Evolutionary conservation across 2,113 vertebrate genomes (phyloP).

Genomic region (Picathartes gymnocephalus): DNA sequence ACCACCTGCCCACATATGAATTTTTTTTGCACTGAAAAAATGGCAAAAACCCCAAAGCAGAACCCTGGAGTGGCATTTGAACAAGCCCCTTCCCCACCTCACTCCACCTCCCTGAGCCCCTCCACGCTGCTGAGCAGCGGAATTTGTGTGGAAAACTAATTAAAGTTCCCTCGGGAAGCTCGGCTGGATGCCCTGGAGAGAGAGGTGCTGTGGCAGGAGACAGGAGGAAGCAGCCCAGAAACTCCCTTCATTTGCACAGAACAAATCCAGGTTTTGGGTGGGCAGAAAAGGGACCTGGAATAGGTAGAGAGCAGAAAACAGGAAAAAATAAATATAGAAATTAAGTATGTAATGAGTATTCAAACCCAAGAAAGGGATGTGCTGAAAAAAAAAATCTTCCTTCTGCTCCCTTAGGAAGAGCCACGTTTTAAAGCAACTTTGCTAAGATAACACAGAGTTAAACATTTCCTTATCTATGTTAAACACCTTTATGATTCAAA

Average conservation of each 20-base stretch:
- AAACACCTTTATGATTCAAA: conserved; percentile 55
- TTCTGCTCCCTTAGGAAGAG: conserved; percentile 18
- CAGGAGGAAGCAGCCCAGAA: neutral
- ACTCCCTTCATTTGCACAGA: neutral
- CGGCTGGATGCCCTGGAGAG: neutral
- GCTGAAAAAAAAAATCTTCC: neutral
- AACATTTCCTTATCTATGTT: conserved; percentile 50
- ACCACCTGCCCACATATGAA: neutral
- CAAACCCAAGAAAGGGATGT: neutral
- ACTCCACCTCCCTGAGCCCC: neutral
- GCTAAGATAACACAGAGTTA: conserved; percentile 10
- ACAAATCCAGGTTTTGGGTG: neutral
- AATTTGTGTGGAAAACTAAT: neutral
- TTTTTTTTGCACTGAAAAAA: neutral
- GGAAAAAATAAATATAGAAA: neutral
- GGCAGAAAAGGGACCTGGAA: neutral
- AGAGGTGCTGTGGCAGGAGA: neutral
- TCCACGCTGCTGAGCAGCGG: accelerated
- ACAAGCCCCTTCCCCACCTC: neutral
- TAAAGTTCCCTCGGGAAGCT: neutral
- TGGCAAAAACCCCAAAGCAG: neutral
- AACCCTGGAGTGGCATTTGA: neutral
- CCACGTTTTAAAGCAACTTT: conserved; percentile 42
- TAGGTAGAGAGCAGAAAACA: neutral
- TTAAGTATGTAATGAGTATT: neutral